Evolutionary conservation across 2,888 invertebrate species (phyloP), one percentile per base, ranked within the genome.

Genomic region (Xestia sexstrigata): DNA sequence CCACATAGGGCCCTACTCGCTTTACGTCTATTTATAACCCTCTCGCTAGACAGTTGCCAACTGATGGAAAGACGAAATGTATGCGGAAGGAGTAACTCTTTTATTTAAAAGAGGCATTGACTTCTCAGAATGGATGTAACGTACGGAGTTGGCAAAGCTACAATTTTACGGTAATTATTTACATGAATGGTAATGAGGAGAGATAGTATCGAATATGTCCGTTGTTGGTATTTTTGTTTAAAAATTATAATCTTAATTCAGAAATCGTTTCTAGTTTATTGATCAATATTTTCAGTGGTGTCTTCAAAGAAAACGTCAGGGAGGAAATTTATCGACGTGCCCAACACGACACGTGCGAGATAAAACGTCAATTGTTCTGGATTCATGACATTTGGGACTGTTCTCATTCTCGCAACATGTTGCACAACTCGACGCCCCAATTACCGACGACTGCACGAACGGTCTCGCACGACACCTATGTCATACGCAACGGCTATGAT

Each of bases 321-420:
- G 69, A 78, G 77, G 79, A 72, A 78, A 81, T 88, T 87, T 84
- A 85, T 84, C 60, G 86, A 70, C 72, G 69, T 66, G 70, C 75
- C 74, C 75, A 80, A 71, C 79, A 80, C 78, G 79, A 78, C 85
- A 86, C 83, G 86, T 85, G 84, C 81, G 85, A 82, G 83, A 84
- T 85, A 86, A 86, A 88, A 86, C 77, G 82, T n/a, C 84, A 89
- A 88, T 89, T 89, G 89, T 91, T 89, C 88, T 87, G 89, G 84
- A 90, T 88, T 87, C 89, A 89, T 89, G 90, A 88, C 92, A 92
- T 92, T 91, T 90, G 84, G 85, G 82, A 82, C 81, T 86, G 82
- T 74, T 84, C 85, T 87, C 83, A 77, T 84, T 84, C 87, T 87
- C 87, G 84, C 86, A 88, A 86, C 81, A 89, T 74, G 80, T 92